phyloP scores from a whole-genome alignment of 2,113 vertebrate species.

The Ailurus styani region DNA sequence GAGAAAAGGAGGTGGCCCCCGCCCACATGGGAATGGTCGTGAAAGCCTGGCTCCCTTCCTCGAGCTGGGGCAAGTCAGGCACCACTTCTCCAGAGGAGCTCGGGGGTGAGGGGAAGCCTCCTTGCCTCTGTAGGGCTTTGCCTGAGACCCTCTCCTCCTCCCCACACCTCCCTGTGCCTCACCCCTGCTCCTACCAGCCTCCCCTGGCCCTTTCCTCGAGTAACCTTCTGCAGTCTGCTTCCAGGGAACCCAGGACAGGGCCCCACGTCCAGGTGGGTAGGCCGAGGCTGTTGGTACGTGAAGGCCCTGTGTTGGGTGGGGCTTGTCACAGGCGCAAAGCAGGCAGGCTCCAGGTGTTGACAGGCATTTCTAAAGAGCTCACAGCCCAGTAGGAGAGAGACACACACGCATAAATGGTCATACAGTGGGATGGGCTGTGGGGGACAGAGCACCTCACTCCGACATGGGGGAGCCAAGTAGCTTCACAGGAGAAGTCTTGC shows the following conservation, averaged over 20 bases:
- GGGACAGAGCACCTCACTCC: not conserved
- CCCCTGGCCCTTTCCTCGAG: not conserved
- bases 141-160: not conserved
- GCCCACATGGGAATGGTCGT: not conserved
- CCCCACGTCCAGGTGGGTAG: not conserved
- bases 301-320: not conserved
- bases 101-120: not conserved
- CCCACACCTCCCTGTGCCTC: not conserved
- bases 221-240: not conserved
- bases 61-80: not conserved
- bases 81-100: no score
- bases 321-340: not conserved
- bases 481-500: not conserved
- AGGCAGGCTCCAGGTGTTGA: not conserved
- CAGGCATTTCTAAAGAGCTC: not conserved
- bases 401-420: not conserved
- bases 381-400: not conserved
- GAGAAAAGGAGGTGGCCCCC: not conserved
- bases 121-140: not conserved
- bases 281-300: not conserved
- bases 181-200: not conserved
- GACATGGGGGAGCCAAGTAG: not conserved
- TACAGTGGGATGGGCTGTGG: not conserved
- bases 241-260: not conserved
- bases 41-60: not conserved